These are phyloP conservation scores for Siniperca scherzeri DNA, from an alignment of 2,797 vertebrate genomes.

Conservation along the genomic window DNA sequence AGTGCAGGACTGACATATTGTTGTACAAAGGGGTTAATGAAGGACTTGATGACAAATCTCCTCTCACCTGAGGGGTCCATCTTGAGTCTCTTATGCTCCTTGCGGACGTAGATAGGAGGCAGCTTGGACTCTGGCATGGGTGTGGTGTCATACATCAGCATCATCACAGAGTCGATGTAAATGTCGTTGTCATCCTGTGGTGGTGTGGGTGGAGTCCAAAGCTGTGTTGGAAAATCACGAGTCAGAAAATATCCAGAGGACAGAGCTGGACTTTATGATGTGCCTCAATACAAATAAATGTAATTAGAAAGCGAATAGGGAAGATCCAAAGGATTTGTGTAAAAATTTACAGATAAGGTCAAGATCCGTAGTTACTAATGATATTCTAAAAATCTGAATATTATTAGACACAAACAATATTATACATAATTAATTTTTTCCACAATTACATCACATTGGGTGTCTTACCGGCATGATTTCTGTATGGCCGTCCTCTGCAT, in stretches of 20 bases:
- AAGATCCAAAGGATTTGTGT: background rate
- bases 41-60: background rate
- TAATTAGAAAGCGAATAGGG: background rate
- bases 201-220: conserved; percentile 96
- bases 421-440: background rate
- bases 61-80: conserved; percentile 90
- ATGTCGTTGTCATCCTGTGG: conserved; percentile 96
- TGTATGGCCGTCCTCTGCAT: conserved; percentile 91
- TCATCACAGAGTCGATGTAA: conserved; percentile 95
- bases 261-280: background rate
- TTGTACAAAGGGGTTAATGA: background rate
- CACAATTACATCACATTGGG: background rate
- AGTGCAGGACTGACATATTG: background rate
- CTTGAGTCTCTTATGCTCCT: conserved; percentile 94
- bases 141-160: conserved; percentile 93
- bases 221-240: conserved; percentile 74
- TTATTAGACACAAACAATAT: background rate
- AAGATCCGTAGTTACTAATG: background rate
- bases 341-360: background rate
- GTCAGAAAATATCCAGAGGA: conserved; percentile 2
- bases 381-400: background rate
- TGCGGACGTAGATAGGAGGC: conserved; percentile 92
- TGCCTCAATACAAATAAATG: background rate
- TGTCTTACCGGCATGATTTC: conserved; percentile 95
- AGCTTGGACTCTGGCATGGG: conserved; percentile 93